phyloP scores from a whole-genome alignment of 2,113 vertebrate species.

The Lepus europaeus region DNA sequence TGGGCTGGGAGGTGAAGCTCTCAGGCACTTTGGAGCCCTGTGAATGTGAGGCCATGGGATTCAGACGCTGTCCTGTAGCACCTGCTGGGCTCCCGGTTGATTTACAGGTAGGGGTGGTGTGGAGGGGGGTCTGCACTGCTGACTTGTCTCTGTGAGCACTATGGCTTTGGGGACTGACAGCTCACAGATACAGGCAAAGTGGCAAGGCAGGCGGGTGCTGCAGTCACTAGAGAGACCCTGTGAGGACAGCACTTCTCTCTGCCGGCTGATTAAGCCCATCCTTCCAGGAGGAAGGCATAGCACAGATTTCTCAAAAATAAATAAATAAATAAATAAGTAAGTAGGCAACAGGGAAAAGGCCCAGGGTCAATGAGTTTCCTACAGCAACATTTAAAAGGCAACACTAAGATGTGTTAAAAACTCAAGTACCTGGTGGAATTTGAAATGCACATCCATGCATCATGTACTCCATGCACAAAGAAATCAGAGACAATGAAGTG shows the following conservation, averaged over 20 bases:
- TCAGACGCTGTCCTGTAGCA: no score
- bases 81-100: neutral
- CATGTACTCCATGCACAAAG: neutral
- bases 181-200: neutral
- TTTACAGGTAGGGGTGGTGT: neutral
- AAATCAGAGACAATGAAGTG: neutral
- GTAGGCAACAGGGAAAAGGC: neutral
- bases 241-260: neutral
- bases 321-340: neutral
- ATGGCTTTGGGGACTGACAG: accelerated
- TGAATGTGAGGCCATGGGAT: neutral
- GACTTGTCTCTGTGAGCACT: no score
- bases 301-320: neutral
- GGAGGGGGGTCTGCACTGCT: accelerated
- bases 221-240: neutral
- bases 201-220: neutral
- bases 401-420: neutral
- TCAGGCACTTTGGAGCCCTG: neutral
- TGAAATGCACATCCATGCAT: neutral
- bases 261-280: neutral
- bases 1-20: neutral
- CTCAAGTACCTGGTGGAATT: neutral
- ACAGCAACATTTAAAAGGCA: neutral
- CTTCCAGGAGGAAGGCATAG: neutral
- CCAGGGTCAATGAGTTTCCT: neutral